Evolutionary conservation across 2,888 invertebrate genomes (phyloP), one percentile per base, ranked within the genome.

Genomic region (Scaptomyza flava): DNA sequence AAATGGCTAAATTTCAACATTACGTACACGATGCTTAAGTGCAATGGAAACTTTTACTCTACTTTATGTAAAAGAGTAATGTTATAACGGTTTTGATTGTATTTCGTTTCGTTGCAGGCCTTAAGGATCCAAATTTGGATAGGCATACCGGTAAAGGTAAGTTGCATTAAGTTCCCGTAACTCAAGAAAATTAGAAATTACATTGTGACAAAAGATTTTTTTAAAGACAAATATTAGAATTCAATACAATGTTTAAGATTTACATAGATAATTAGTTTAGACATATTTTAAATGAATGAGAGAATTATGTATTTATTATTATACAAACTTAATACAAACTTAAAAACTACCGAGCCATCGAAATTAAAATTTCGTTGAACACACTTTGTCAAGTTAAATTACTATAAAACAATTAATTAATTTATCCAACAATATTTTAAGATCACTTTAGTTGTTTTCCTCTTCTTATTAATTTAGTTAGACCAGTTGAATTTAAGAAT

Each of bases 41-140:
- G 17, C 6, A 17, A 43, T 23, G 11, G 7, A 23, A 48, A 30
- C 48, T 9, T 11, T 17, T 17, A n/a, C n/a, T n/a, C n/a, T 30
- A 8, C 30, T 42, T 2, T 2, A 14, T 47, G 14, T 51, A 27
- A 8, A 11, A 27, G 17, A 41, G 5, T 7, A 11, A 11, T 27
- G 11, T 51, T 27, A 11, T 36, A 51, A 23, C 14, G 27, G 14
- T 2, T 14, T 14, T 27, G 7, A 0, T 50, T 20, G n/a, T 36
- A 51, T 38, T 33, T 20, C 64, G 3, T 41, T 61, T 56, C 9
- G 12, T 89, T 89, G 11, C 76, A 90, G 90, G 90, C 59, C 80
- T 90, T 30, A 90, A 90, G 69, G 90, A 90, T 85, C 89, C 90
- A 56, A 90, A 82, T 76, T 71, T 90, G 89, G 90, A 90, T 63